Base-by-base conservation (phyloP, 2,888 invertebrate genomes). In the Erebia ligea region DNA sequence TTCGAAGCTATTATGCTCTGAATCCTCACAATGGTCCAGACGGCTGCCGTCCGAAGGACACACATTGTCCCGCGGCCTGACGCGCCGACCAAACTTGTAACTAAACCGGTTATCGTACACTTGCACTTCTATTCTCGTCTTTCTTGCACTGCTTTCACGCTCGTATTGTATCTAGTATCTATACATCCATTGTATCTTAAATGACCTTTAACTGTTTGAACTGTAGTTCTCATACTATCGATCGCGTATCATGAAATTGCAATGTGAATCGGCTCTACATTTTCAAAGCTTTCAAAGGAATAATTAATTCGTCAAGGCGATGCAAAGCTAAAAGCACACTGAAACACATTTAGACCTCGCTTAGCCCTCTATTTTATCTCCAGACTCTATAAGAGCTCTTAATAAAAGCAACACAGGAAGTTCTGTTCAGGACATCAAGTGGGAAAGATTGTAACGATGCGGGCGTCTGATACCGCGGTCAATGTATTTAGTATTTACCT, bases 31-130 rank as follows among this genome's bases (percentile, higher is more conserved):
- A 86, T 85, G 86, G 83, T 83, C 81, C 84, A 85, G 85, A 84
- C 84, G 81, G 76, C 81, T 80, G 77, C 77, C 76, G 76, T 64
- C 69, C 79, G 86, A 88, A 89, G 89, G 88, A 84, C 89, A 81
- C 77, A 82, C 82, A 82, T 88, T 87, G 87, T 87, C 80, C 81
- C 78, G 77, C 74, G 72, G 71, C 67, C 68, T 73, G 72, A 67
- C 56, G 67, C 59, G 67, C 71, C 68, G 76, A 74, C 70, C 74
- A 74, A 75, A 77, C 77, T 76, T 75, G 72, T 73, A 74, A 76
- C 80, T 45, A 89, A 91, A 90, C 88, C 85, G 90, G 89, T 88
- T 82, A 79, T 76, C 64, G 71, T 83, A 83, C 86, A 89, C 90
- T 90, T 89, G 88, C 87, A 86, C 86, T 89, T 82, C 83, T 82